Base-by-base conservation (phyloP, 2,797 vertebrate species). In the Crossoptilon crossoptilon region DNA sequence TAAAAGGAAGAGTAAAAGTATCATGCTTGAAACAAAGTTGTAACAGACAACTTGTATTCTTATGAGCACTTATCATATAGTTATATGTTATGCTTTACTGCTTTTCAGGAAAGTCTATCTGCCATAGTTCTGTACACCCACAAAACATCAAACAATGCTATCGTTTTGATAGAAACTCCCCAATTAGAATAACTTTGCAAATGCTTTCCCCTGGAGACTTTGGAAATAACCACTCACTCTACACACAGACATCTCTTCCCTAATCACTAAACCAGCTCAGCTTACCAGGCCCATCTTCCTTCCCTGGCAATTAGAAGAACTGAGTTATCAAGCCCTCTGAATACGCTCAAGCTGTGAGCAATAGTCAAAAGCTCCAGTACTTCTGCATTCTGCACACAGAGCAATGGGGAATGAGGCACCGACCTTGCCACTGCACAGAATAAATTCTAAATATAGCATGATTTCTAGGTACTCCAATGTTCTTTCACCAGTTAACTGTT, bases 401-500 rank as follows among this genome's bases (percentile, higher is more conserved):
- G 16, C 12, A 41, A 2, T 48, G 14, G 35, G 60, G 59, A 73
- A 43, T 0, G 2, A 90, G 68, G 77, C 86, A 33, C 1, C 62
- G 64, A 91, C 90, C 91, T 94, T 88, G 90, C 56, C 74, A 24
- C 23, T 39, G 68, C 66, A 41, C 33, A 46, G 74, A 58, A 76
- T 35, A 60, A 93, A 84, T 39, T 74, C 88, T 77, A 96, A 90
- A 94, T 74, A 94, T 79, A 91, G 78, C 63, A 13, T 3, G 26
- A 93, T 82, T 92, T 82, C 88, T 31, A 87, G 48, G 48, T 33
- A 90, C 59, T 68, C 44, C 86, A 79, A 11, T 82, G 88, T 80
- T 93, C 86, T 93, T 79, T 87, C 86, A 78, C 76, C 89, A 68
- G 91, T 84, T 93, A 92, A 94, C 89, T 49, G 79, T 70, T 90